Percentiles rank a stretch among this genome's conserved stretches.
Evolutionary conservation across 2,113 vertebrate species (phyloP).

Genomic region (Pollachius pollachius): DNA sequence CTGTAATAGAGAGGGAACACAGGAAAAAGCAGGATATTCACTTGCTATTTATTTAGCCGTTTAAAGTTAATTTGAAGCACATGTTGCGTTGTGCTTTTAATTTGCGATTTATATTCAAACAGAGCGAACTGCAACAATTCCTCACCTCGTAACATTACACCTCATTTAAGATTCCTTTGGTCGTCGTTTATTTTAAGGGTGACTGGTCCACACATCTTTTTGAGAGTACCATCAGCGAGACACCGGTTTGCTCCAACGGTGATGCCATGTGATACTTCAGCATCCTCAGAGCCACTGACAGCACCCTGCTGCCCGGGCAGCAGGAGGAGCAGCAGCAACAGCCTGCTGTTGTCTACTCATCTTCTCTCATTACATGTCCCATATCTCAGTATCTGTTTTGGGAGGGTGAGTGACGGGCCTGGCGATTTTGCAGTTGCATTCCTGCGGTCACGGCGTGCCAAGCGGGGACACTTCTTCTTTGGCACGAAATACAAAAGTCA

Average conservation of each 20-base stretch:
- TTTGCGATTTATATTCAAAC: constrained; percentile 25
- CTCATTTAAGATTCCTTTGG: background rate
- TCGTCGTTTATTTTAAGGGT: no score
- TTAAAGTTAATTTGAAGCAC: constrained; percentile 32
- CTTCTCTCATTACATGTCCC: background rate
- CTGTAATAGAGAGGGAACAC: constrained; percentile 15
- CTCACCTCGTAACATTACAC: constrained; percentile 1
- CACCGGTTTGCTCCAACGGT: no score
- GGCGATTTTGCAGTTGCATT: constrained; percentile 6
- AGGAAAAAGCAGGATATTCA: constrained; percentile 19
- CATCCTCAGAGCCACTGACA: no score
- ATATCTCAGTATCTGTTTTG: background rate
- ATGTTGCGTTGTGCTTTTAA: constrained; percentile 35
- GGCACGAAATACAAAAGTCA: constrained; percentile 7
- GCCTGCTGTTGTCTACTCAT: background rate
- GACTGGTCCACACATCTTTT: no score
- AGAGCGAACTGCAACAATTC: constrained; percentile 32
- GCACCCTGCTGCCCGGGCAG: no score
- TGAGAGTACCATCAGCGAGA: no score
- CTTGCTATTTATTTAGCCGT: constrained; percentile 24
- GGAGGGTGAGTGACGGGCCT: background rate
- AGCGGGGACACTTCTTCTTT: constrained; percentile 6
- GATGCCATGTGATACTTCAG: no score
- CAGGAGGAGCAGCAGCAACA: no score
- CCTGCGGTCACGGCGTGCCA: constrained; percentile 9